Conservation (phyloP, 2,888 invertebrate species). For the Cryptops parisi region DNA sequence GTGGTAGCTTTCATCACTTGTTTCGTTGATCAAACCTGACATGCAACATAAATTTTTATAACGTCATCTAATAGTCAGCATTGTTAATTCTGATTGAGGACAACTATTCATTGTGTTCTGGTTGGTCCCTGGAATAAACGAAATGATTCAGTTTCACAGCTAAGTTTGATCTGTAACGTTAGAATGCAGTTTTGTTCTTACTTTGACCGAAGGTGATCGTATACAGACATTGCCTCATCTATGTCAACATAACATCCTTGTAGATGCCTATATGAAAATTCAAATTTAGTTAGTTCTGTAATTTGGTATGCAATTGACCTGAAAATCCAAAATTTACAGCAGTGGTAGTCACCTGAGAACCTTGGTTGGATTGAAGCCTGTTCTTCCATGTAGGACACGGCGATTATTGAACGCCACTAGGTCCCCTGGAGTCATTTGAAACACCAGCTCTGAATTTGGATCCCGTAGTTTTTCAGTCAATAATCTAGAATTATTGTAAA, state of each 20-base stretch:
- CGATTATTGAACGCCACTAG: constrained; percentile 30
- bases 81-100: background rate
- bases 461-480: constrained; percentile 26
- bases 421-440: constrained; percentile 30
- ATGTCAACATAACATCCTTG: constrained; percentile 31
- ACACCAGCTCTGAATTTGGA: constrained; percentile 23
- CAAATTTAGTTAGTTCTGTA: background rate
- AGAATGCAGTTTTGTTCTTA: no score
- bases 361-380: constrained; percentile 26
- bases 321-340: background rate
- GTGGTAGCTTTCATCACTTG: no score
- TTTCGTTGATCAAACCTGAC: no score
- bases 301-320: background rate
- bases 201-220: constrained; percentile 22
- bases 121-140: background rate
- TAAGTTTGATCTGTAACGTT: background rate
- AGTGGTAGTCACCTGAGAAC: constrained; percentile 23
- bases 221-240: constrained; percentile 28
- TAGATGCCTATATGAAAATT: constrained; percentile 24
- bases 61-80: no score
- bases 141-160: background rate
- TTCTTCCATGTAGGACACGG: constrained; percentile 28
- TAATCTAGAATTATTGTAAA: constrained; percentile 19
- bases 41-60: no score
- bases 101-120: background rate